Evolutionary conservation across 2,797 vertebrate species (phyloP).

Genomic region (Spatula clypeata): DNA sequence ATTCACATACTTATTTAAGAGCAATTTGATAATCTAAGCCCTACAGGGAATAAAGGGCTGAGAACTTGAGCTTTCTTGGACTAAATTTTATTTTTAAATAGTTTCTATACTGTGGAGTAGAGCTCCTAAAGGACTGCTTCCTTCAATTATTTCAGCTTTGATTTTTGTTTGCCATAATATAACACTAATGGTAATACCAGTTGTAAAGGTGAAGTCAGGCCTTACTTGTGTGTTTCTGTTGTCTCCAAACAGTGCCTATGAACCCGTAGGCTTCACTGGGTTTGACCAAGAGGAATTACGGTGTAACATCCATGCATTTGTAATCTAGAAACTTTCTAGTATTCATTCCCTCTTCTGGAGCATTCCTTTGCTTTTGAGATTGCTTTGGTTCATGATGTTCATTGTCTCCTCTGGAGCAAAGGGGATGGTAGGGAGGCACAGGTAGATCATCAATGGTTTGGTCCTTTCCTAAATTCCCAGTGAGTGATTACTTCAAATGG

Average conservation of each 20-base stretch:
- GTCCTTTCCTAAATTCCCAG: neutral
- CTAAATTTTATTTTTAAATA: constrained; percentile 20
- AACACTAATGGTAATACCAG: accelerated
- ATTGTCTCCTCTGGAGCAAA: neutral
- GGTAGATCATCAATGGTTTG: neutral
- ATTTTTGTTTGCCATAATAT: neutral
- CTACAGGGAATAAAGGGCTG: neutral
- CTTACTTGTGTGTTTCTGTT: accelerated
- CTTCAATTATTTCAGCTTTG: neutral
- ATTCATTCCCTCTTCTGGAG: accelerated
- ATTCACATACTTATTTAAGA: neutral
- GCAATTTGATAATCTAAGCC: constrained; percentile 57
- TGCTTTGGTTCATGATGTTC: neutral
- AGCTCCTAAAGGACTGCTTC: neutral
- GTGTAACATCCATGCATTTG: neutral
- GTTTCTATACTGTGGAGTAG: neutral
- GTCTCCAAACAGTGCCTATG: neutral
- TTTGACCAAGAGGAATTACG: neutral
- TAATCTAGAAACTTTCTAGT: neutral
- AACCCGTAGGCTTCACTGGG: accelerated
- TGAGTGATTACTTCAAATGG: neutral
- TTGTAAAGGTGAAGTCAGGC: neutral
- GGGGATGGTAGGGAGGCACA: neutral
- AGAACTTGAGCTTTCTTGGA: neutral
- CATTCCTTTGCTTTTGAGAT: neutral